Conservation (phyloP, 2,797 vertebrate species). For the Dallia pectoralis region DNA sequence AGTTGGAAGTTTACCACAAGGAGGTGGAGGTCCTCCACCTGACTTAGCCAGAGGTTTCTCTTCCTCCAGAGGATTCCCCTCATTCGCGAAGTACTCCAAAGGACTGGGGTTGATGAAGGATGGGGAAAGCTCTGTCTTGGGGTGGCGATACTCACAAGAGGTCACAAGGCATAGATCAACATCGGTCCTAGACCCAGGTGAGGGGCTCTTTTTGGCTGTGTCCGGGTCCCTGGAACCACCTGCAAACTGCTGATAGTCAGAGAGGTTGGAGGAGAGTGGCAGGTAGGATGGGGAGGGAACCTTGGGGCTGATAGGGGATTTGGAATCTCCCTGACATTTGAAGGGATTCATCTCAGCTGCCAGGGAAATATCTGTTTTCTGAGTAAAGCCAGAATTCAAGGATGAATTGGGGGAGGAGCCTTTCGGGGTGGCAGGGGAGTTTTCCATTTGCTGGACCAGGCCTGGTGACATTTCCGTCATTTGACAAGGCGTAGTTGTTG, state of each 20-base stretch:
- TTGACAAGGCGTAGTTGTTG: conserved; percentile 89
- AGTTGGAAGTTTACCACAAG: conserved; percentile 82
- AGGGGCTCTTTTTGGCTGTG: conserved; percentile 58
- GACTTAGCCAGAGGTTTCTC: conserved; percentile 82
- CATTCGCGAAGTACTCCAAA: conserved; percentile 91
- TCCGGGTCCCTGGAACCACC: conserved; percentile 69
- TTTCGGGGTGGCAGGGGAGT: conserved; percentile 64
- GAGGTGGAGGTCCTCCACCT: conserved; percentile 83
- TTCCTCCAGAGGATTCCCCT: conserved; percentile 78
- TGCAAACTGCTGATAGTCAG: conserved; percentile 50
- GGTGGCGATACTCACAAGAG: conserved; percentile 93
- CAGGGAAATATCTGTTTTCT: conserved; percentile 50
- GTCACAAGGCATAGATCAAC: conserved; percentile 93
- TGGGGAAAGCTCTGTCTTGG: conserved; percentile 94
- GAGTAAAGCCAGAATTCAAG: conserved; percentile 63
- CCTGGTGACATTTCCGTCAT: conserved; percentile 67
- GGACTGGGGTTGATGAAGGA: conserved; percentile 98
- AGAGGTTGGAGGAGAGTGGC: conserved; percentile 57
- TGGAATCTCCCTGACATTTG: conserved; percentile 76
- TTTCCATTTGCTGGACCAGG: conserved; percentile 53
- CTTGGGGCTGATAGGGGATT: conserved; percentile 69
- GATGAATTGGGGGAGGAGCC: conserved; percentile 70
- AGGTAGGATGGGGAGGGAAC: conserved; percentile 55
- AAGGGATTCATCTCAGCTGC: conserved; percentile 63
- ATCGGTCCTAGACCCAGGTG: conserved; percentile 81